phyloP scores from a whole-genome alignment of 2,888 invertebrate genomes.

The Lysandra coridon region DNA sequence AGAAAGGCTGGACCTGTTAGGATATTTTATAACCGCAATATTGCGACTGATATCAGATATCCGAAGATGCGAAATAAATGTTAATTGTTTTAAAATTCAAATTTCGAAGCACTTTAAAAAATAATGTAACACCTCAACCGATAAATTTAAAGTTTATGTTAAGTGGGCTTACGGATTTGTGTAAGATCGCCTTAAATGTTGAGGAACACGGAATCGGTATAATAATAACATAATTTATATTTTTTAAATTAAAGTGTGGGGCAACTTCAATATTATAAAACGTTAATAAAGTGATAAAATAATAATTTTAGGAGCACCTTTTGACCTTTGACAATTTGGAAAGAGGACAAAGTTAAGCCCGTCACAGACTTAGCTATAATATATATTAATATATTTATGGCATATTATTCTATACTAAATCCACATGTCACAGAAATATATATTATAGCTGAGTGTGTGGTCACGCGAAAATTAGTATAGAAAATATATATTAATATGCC shows the following conservation, averaged over 20 bases:
- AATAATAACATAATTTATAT: slow-evolving; percentile 11
- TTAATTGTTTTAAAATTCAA: slow-evolving; percentile 22
- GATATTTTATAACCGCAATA: not conserved
- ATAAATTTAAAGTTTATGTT: slow-evolving; percentile 17
- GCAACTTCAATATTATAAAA: not conserved
- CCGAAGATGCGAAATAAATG: slow-evolving; percentile 13
- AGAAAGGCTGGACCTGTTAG: slow-evolving; percentile 5
- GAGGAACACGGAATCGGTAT: not conserved
- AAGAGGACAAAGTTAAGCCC: not conserved
- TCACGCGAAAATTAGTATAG: too few species aligned
- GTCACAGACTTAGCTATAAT: too few species aligned
- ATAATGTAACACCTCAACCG: slow-evolving; percentile 13
- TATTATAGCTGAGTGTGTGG: too few species aligned
- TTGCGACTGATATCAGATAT: not conserved
- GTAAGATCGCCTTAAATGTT: slow-evolving; percentile 2
- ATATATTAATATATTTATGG: too few species aligned
- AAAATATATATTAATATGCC: too few species aligned
- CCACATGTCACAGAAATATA: too few species aligned
- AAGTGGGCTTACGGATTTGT: not conserved
- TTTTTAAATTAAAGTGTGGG: not conserved
- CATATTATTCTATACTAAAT: too few species aligned
- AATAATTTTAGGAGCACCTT: not conserved
- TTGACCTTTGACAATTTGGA: not conserved
- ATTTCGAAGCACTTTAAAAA: not conserved
- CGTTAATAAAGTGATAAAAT: not conserved